Evolutionary conservation across 2,113 vertebrate genomes (phyloP), one percentile per base, ranked within the genome.

Genomic region (Rana temporaria): DNA sequence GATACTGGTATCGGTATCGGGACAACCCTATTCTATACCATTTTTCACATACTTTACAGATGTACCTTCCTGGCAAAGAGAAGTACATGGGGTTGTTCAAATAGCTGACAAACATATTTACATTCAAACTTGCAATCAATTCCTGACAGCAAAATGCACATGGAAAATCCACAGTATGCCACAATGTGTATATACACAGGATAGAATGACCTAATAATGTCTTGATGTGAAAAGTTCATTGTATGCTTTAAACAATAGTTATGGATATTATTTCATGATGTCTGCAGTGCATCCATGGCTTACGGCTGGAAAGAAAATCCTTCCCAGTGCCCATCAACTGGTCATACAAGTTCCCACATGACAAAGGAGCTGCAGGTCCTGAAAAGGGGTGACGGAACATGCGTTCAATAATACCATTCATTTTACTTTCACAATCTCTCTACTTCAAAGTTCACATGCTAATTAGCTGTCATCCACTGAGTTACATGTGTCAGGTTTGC

Each of bases 291-390:
- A 77, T 64, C 74, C 74, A 32, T 77, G 60, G 57, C 74, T 77
- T 77, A 64, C 60, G 74, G 74, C 59, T 52, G 26, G 60, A 64
- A 77, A 77, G 74, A 17, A 64, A 77, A 77, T 64, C 38, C 60
- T 64, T 63, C 19, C 38, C 60, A 30, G 52, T 48, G 38, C 42
- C 14, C 38, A 26, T 64, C 74, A 77, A 64, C 48, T 38, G 59
- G 20, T 76, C 63, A 16, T 63, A 48, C 74, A 77, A 77, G 74
- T 77, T 64, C 59, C 64, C 59, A 26, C 60, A 77, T 52, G 74
- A 77, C 74, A 77, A 74, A 74, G 56, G 70, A 59, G 59, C n/a
- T 62, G n/a, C 15, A 75, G 30, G 30, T 64, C 22, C 63, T 77
- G 60, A 77, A 77, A 77, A 77, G 60, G 74, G 32, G 38, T 26